A percentile compares a stretch with the other conserved stretches of the same genome.
phyloP scores from a whole-genome alignment of 1,140 invertebrate species.

The Campoletis sonorensis region DNA sequence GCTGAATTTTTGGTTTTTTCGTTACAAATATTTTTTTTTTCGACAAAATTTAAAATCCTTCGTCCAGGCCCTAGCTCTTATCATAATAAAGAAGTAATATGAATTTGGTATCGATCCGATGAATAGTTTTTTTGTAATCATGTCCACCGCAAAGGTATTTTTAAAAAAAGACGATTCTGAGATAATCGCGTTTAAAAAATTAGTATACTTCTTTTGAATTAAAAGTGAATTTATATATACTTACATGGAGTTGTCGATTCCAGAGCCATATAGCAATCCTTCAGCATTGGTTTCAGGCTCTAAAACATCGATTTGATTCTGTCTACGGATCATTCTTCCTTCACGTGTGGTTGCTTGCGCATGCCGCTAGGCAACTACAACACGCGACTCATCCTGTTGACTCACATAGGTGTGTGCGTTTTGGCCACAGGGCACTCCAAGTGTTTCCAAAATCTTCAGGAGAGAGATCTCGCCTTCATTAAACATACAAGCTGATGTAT shows the following conservation, averaged over 20 bases:
- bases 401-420: neutral
- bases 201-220: neutral
- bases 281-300: neutral
- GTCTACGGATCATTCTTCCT: neutral
- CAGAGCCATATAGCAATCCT: neutral
- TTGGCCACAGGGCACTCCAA: neutral
- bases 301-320: slow-evolving; percentile 1
- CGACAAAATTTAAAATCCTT: neutral
- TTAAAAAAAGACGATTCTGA: neutral
- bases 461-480: neutral
- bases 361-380: neutral
- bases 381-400: neutral
- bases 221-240: neutral
- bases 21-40: no score
- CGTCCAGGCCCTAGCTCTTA: neutral
- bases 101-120: neutral
- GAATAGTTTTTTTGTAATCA: neutral
- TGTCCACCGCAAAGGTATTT: neutral
- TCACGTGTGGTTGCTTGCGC: neutral
- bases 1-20: neutral
- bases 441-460: neutral
- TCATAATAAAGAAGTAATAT: neutral
- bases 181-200: neutral
- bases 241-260: neutral
- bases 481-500: neutral